Base-by-base conservation (phyloP, 2,888 invertebrate genomes). In the Tetragonula carbonaria region DNA sequence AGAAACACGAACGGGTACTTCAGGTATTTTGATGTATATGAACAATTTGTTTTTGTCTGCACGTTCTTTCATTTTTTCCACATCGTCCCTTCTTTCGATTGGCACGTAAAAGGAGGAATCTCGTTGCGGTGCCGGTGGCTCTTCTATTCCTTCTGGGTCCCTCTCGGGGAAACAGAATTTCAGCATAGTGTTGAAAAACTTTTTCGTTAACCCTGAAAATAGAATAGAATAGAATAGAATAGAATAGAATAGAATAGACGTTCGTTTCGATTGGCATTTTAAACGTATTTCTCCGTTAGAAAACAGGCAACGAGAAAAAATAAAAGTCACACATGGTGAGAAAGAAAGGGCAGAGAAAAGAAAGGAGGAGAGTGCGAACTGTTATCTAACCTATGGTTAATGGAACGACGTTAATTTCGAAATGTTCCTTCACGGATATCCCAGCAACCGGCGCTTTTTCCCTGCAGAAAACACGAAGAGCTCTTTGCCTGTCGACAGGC, bases 41-140 rank as follows among this genome's bases (percentile, higher is more conserved):
- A 99, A 99, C 73, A 99, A 96, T 95, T 99, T 99, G 95, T 99
- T 99, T 95, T 99, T 98, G 90, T 99, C 99, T 0, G 99, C 99
- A 84, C 99, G 96, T 94, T 99, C 99, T 96, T 98, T 98, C 98
- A 99, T 99, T 94, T 98, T 99, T 94, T 99, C 99, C 0, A 99
- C 99, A 93, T 99, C 99, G 93, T 99, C 98, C 91, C 97, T 97
- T 92, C 97, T 96, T 87, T 97, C 98, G 74, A 98, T 97, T 90
- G 97, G 97, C 4, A 98, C 97, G 94, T 98, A 98, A 95, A 98
- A 98, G 93, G 97, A 98, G 0, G 98, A 97, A 91, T 98, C 98
- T 91, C 98, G 97, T 93, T 74, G 96, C 92, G 91, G 95, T 94
- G 85, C 95, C 18, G 92, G 94, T 72, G 90, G 94, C 91, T 89